Base-by-base conservation (phyloP, 1,140 invertebrate species). In the Sycophaga agraensis region DNA sequence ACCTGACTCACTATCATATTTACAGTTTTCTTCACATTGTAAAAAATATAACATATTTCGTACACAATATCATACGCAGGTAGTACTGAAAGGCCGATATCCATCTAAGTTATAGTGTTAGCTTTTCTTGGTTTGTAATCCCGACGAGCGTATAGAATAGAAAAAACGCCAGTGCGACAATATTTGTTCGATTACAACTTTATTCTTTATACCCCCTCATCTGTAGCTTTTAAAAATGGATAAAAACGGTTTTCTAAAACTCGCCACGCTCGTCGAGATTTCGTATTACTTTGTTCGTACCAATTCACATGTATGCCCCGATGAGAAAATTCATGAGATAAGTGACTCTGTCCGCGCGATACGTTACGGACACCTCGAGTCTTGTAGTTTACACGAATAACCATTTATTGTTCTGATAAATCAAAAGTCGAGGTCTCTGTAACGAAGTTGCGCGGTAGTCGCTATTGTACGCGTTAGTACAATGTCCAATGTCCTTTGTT, bases 21-120 rank as follows among this genome's bases (percentile, higher is more conserved):
- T 80, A 80, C 77, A 80, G 70, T 61, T 70, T 75, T 75, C 68
- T 76, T 76, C 76, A 75, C 71, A 73, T 78, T 78, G 77, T 80
- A 80, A 80, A 80, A 78, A 80, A 80, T 80, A 79, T 80, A 79
- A 79, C 75, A 71, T 77, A 75, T 76, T 79, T 78, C 71, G 69
- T 77, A 77, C 74, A 76, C 72, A 79, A 77, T 78, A 77, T 76
- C 66, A 77, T 78, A 79, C 70, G 75, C 76, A 77, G 75, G 72
- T 80, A 78, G 75, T 76, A 77, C 72, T 77, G 70, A 78, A 78
- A 79, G 76, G 77, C 78, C 76, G 76, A 78, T 75, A 74, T 77
- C 76, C 69, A 74, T 73, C 67, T 75, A 76, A 76, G 70, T 77
- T 67, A 63, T 79, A 74, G 73, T 79, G 72, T 77, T 75, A 68